A percentile compares a stretch with the other conserved stretches of the same genome.
These are phyloP conservation scores for Spatulosminthurus flaviceps DNA, from an alignment of 2,888 invertebrate genomes.

Conservation along the genomic window DNA sequence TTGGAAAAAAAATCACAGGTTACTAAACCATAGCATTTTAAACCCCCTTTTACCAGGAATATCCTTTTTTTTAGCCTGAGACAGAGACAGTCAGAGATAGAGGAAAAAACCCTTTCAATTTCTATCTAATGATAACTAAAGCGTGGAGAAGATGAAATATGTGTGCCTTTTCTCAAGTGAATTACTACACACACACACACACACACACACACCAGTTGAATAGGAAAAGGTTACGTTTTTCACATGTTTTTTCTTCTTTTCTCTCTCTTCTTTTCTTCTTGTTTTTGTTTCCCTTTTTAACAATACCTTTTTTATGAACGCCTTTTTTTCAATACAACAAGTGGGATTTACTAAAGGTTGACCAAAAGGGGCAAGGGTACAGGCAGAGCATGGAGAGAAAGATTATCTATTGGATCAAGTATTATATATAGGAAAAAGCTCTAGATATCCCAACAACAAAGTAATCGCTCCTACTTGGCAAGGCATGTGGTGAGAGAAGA, in stretches of 20 bases:
- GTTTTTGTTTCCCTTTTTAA: not conserved
- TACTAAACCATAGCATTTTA: too few species aligned
- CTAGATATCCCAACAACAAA: too few species aligned
- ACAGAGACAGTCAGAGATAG: too few species aligned
- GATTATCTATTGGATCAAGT: too few species aligned
- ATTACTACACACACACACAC: too few species aligned
- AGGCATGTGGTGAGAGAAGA: not conserved
- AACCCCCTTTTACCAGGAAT: too few species aligned
- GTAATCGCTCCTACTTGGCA: not conserved
- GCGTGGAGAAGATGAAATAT: not conserved
- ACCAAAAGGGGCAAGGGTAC: constrained; percentile 24
- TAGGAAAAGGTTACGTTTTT: not conserved
- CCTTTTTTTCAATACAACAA: not conserved
- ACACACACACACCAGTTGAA: not conserved
- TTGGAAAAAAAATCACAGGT: not conserved
- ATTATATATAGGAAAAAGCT: too few species aligned
- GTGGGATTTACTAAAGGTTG: not conserved
- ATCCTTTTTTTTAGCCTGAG: too few species aligned
- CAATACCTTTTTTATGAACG: too few species aligned
- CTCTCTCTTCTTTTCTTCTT: not conserved
- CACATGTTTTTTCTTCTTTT: not conserved
- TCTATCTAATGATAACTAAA: constrained; percentile 3
- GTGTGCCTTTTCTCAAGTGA: not conserved
- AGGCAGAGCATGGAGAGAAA: not conserved
- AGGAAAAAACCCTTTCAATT: constrained; percentile 7